A percentile compares a stretch with the other conserved stretches of the same genome.
phyloP scores from a whole-genome alignment of 2,113 vertebrate genomes.

The Neolamprologus modestus region DNA sequence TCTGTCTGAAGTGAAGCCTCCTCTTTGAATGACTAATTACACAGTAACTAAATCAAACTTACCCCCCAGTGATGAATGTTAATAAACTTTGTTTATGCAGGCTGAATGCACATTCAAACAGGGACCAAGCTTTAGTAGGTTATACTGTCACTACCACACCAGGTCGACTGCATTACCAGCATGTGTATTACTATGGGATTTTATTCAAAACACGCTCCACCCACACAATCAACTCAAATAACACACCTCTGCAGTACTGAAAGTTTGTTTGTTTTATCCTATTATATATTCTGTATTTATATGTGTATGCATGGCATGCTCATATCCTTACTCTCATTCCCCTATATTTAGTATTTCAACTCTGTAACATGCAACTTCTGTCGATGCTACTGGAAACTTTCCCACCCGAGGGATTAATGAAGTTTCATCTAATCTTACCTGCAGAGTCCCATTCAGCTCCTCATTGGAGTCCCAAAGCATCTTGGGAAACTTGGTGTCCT shows the following conservation, averaged over 20 bases:
- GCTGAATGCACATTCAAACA: background rate
- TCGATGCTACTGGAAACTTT: background rate
- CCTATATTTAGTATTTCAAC: background rate
- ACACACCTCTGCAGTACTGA: background rate
- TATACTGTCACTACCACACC: background rate
- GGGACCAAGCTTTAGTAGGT: background rate
- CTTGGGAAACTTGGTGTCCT: slow-evolving; percentile 42
- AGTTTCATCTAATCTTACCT: slow-evolving; percentile 32
- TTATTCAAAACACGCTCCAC: background rate
- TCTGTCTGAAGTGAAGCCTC: background rate
- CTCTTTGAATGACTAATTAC: background rate
- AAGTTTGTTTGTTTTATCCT: background rate
- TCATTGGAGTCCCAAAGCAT: slow-evolving; percentile 60
- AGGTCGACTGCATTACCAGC: background rate
- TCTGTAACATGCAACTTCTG: background rate
- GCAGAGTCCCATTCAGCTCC: slow-evolving; percentile 36
- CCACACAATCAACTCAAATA: background rate
- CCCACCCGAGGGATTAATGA: background rate
- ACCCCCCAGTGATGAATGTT: background rate
- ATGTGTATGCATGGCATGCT: background rate
- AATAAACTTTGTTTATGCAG: background rate
- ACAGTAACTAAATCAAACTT: background rate
- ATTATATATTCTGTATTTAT: background rate
- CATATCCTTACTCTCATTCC: background rate
- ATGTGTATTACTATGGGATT: background rate